Evolutionary conservation across 2,888 invertebrate species (phyloP).

Genomic region (Platycnemis pennipes): DNA sequence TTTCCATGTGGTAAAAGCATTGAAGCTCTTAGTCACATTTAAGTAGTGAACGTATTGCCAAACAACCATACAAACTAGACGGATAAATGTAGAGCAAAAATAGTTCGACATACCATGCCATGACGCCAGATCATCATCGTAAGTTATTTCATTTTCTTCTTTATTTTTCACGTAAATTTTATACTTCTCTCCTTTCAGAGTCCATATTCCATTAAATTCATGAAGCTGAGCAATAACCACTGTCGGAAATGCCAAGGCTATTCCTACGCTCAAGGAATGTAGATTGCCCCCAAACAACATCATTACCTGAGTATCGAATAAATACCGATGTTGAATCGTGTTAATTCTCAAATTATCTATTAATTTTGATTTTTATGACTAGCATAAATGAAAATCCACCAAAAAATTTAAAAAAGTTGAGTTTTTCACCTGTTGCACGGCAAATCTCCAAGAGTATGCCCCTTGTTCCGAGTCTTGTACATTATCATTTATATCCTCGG

Average conservation of each 20-base stretch:
- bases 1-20: too few relatives aligned
- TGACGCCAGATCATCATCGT: constrained; percentile 42
- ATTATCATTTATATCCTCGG: neutral
- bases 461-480: neutral
- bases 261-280: constrained; percentile 48
- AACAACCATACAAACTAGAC: too few relatives aligned
- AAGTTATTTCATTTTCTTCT: neutral
- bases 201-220: neutral
- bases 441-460: neutral
- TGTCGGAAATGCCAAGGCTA: constrained; percentile 30
- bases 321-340: neutral
- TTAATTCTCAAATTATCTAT: neutral
- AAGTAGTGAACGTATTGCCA: too few relatives aligned
- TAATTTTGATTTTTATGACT: neutral
- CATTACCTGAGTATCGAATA: neutral
- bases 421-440: constrained; percentile 23
- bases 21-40: too few relatives aligned
- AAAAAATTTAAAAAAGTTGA: neutral
- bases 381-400: neutral
- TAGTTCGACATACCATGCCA: constrained; percentile 27
- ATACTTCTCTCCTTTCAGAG: neutral
- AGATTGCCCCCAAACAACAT: neutral
- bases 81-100: too few relatives aligned
- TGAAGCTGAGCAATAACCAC: neutral
- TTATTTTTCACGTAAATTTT: neutral